Base-by-base conservation (phyloP, 2,113 vertebrate genomes). In the Microtus oregoni region DNA sequence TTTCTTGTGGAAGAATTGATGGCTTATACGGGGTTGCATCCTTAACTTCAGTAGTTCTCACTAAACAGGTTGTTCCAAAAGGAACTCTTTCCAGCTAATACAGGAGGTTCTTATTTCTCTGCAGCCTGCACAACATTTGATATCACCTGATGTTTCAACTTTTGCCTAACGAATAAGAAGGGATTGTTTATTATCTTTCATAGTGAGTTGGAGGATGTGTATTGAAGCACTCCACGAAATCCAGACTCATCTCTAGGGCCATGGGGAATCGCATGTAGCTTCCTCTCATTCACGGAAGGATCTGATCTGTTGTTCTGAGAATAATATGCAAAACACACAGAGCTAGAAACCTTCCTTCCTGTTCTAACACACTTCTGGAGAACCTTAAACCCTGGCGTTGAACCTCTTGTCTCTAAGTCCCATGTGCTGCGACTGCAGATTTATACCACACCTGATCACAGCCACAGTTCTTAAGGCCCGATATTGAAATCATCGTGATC, bases 251-350 rank as follows among this genome's bases (percentile, higher is more conserved):
- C 75, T 94, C 65, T 75, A 8, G 63, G n/a, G 70, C 26, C 79
- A 78, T 88, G 89, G 92, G 72, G 30, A 94, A 55, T 35, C 32
- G 52, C 86, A 50, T 63, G 44, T 92, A 41, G 38, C 10, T 81
- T 72, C 30, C 41, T 96, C 67, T 89, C 13, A 32, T 77, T 95
- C 92, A 28, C 7, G 73, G 90, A 81, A 55, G 10, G 50, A 63
- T 68, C 70, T 52, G 2, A 83, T 94, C 85, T 75, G 75, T 90
- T 92, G 67, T 91, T 89, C 72, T 89, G 88, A 86, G 92, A 79
- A n/a, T 76, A 13, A 19, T 81, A 41, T 96, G 82, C 35, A 30
- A 61, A 73, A 61, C 24, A 67, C 28, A 61, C 15, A 87, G 55
- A 30, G 10, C 32, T 79, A 32, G 28, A 52, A 73, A 38, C 24